Evolutionary conservation across 2,113 vertebrate genomes (phyloP), one percentile per base, ranked within the genome.

Genomic region (Lepisosteus oculatus): DNA sequence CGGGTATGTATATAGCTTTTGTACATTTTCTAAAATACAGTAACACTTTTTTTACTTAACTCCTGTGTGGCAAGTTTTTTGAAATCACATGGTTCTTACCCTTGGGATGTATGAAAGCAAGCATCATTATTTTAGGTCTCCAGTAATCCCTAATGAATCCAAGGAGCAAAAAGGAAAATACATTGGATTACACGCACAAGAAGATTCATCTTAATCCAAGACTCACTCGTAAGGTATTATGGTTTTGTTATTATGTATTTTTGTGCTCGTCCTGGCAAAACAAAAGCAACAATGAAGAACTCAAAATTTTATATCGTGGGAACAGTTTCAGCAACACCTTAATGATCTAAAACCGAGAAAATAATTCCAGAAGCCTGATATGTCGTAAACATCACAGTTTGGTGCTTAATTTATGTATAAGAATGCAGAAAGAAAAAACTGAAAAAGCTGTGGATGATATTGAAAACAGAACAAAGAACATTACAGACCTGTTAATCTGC

Each of bases 11-110:
- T 90, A 95, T 95, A 94, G 87, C 79, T 95, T 97, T 97, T 98
- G 95, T 97, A 98, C 93, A 98, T 96, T 89, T 89, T 94, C 93
- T 93, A 94, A 88, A 89, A 95, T 92, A 91, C 89, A 94, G 80
- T 90, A 95, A 95, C 86, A 93, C 92, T 81, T 86, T 82, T 82
- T 81, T 87, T 80, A 83, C 66, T 44, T 15, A 63, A 68, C 14
- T 71, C 55, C 42, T 75, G 74, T 13, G 61, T 83, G 78, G 69
- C 75, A 64, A 85, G 73, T 73, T 80, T 62, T 83, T 85, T 79
- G 67, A 81, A 79, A 73, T 73, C 73, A 65, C 71, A 65, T 68
- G 65, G 61, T 71, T 59, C 59, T 54, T 29, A 67, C 74, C 72
- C 72, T 8, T 44, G 69, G 77, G 54, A 6, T 55, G 64, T 65